Evolutionary conservation across 2,888 invertebrate genomes (phyloP).

Genomic region (Tinea semifulvella): DNA sequence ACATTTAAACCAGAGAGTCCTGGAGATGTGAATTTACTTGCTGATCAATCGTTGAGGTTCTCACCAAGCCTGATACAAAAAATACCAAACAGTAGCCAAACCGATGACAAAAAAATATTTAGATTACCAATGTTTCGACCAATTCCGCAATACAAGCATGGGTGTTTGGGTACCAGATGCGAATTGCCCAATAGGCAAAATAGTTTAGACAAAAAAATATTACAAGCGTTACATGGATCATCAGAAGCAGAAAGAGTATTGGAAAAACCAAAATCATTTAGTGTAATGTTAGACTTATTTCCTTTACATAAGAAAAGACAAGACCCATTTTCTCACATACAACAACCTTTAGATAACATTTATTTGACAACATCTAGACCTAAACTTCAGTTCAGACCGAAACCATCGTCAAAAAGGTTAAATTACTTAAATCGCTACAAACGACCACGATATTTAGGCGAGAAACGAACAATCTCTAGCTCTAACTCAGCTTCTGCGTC

Average conservation of each 20-base stretch:
- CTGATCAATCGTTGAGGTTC: slow-evolving; percentile 55
- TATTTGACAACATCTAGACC: slow-evolving; percentile 47
- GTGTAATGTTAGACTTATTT: slow-evolving; percentile 71
- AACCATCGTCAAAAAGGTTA: slow-evolving; percentile 25
- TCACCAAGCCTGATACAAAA: slow-evolving; percentile 26
- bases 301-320: slow-evolving; percentile 55
- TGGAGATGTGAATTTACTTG: slow-evolving; percentile 77
- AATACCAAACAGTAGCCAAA: not conserved
- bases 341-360: slow-evolving; percentile 29
- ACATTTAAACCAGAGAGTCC: slow-evolving; percentile 77
- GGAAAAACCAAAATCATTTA: slow-evolving; percentile 61
- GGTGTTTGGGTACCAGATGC: slow-evolving; percentile 32
- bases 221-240: slow-evolving; percentile 12
- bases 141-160: slow-evolving; percentile 28
- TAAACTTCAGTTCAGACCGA: slow-evolving; percentile 43
- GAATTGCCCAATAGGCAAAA: slow-evolving; percentile 15
- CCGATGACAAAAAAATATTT: slow-evolving; percentile 18
- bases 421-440: slow-evolving; percentile 22
- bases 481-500: not conserved
- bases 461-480: not conserved
- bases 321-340: slow-evolving; percentile 20
- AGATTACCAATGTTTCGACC: slow-evolving; percentile 37
- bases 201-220: slow-evolving; percentile 16
- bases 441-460: slow-evolving; percentile 24
- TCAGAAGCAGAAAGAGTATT: slow-evolving; percentile 1